Evolutionary conservation across 2,888 invertebrate species (phyloP).

Genomic region (Catotricha subobsoleta): DNA sequence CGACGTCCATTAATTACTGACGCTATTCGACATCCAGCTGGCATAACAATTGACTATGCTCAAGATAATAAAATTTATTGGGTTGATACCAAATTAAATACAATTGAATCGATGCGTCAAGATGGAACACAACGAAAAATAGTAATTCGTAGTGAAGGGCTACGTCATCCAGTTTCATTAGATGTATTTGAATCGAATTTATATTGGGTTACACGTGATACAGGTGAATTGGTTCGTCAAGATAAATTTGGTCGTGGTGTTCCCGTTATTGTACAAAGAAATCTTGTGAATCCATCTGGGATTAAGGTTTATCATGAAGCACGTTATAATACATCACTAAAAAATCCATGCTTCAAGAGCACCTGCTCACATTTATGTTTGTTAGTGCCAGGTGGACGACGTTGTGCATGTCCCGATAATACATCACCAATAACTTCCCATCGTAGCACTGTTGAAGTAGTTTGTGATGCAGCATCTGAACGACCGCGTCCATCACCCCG

Average conservation of each 20-base stretch:
- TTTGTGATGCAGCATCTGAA: conserved; percentile 73
- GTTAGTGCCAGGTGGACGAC: conserved; percentile 68
- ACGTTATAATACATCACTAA: conserved; percentile 59
- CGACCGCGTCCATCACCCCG: conserved; percentile 52
- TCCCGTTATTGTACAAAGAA: conserved; percentile 61
- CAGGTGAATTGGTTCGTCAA: conserved; percentile 71
- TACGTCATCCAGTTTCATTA: conserved; percentile 67
- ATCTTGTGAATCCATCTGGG: conserved; percentile 70
- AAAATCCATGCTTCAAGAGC: conserved; percentile 47
- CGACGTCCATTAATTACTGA: conserved; percentile 65
- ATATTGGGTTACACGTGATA: conserved; percentile 83
- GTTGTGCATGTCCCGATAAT: conserved; percentile 81
- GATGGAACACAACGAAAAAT: conserved; percentile 63
- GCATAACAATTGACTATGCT: conserved; percentile 74
- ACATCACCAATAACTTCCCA: conserved; percentile 33
- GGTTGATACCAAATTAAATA: conserved; percentile 86
- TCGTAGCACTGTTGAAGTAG: conserved; percentile 41
- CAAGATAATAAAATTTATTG: conserved; percentile 86
- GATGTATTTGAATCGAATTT: conserved; percentile 88
- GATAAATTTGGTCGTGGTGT: conserved; percentile 96
- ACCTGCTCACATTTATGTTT: conserved; percentile 88
- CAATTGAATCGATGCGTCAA: conserved; percentile 66
- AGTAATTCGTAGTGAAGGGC: conserved; percentile 49
- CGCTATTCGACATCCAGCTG: conserved; percentile 69
- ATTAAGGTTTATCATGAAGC: conserved; percentile 72